These are phyloP conservation scores for Phrixothrix hirtus DNA, from an alignment of 2,888 invertebrate genomes.

Conservation along the genomic window DNA sequence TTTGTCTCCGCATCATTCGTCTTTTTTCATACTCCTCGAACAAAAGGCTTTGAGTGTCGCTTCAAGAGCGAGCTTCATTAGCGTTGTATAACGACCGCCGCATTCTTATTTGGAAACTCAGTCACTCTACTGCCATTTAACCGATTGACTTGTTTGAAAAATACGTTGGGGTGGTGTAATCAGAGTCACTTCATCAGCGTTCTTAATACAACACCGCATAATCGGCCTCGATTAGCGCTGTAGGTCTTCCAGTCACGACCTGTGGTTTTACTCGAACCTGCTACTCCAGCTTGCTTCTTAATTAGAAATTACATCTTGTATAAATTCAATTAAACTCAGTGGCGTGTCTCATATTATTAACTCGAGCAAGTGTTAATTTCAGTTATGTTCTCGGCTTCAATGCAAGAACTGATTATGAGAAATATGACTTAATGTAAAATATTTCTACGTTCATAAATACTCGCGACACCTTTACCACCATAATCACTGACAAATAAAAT, in stretches of 20 bases:
- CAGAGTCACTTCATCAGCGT: slow-evolving; percentile 20
- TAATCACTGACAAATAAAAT: not conserved
- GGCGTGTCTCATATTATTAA: slow-evolving; percentile 40
- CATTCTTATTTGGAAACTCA: slow-evolving; percentile 18
- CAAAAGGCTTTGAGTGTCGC: slow-evolving; percentile 35
- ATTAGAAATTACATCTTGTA: slow-evolving; percentile 44
- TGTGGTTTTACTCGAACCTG: slow-evolving; percentile 25
- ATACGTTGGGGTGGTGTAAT: slow-evolving; percentile 15
- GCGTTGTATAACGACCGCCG: slow-evolving; percentile 34
- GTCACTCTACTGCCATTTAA: slow-evolving; percentile 31
- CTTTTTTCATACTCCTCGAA: slow-evolving; percentile 33
- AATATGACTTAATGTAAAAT: not conserved
- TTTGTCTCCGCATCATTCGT: slow-evolving; percentile 34
- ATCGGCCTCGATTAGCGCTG: slow-evolving; percentile 28
- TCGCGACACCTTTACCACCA: not conserved
- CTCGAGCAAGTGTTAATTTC: slow-evolving; percentile 38
- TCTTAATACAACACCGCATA: slow-evolving; percentile 19
- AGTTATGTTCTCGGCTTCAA: slow-evolving; percentile 4
- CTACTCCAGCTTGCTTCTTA: slow-evolving; percentile 37
- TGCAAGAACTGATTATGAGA: slow-evolving; percentile 1
- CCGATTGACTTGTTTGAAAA: slow-evolving; percentile 34
- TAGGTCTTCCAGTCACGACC: slow-evolving; percentile 27
- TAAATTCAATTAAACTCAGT: slow-evolving; percentile 43
- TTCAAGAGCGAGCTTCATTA: slow-evolving; percentile 37
- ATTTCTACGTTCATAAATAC: not conserved